phyloP scores from a whole-genome alignment of 2,797 vertebrate species.

The Manis javanica region DNA sequence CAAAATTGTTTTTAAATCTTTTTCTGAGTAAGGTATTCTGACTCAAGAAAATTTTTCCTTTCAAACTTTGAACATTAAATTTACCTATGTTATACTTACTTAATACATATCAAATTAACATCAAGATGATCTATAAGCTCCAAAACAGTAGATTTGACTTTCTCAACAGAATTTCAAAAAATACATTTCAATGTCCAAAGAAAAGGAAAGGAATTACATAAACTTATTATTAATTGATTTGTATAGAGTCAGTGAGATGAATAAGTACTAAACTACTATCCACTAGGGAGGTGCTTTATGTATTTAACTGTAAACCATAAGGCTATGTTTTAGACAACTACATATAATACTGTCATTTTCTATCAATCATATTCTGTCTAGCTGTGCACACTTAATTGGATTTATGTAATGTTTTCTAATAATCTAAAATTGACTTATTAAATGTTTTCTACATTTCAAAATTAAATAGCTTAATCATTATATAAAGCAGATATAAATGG shows the following conservation, averaged over 20 bases:
- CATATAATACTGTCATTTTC: background rate
- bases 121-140: background rate
- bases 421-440: background rate
- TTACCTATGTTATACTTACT: background rate
- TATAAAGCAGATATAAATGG: background rate
- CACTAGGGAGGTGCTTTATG: background rate
- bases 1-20: background rate
- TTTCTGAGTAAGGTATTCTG: background rate
- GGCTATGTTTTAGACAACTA: background rate
- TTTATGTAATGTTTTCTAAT: background rate
- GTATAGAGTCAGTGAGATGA: background rate
- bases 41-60: background rate
- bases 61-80: conserved; percentile 12
- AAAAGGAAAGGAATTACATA: background rate
- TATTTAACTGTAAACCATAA: background rate
- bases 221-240: background rate
- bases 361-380: background rate
- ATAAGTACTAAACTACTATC: background rate
- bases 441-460: background rate
- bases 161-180: conserved; percentile 6
- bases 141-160: background rate
- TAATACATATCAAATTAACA: background rate
- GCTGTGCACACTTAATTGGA: background rate
- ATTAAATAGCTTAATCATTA: background rate
- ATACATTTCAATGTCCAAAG: background rate